phyloP scores from a whole-genome alignment of 2,888 invertebrate genomes.

The Callyntrura sp. region DNA sequence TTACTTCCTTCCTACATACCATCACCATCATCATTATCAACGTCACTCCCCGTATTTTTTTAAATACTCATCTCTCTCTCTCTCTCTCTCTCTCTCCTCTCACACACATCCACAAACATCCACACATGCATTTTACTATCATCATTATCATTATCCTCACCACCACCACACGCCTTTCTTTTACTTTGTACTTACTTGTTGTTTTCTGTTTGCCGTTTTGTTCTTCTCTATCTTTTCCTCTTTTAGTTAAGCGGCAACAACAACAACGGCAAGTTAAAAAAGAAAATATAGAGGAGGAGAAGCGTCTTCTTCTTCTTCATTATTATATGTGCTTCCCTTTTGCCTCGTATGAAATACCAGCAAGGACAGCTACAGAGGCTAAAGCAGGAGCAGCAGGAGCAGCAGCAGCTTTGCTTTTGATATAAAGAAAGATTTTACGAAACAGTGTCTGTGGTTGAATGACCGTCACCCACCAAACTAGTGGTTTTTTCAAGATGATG shows the following conservation, averaged over 20 bases:
- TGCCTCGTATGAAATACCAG: not conserved
- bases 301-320: not conserved
- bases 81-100: no score
- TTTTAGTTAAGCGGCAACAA: not conserved
- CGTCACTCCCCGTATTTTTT: not conserved
- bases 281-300: not conserved
- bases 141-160: not conserved
- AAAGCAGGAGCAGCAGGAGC: conserved; percentile 29
- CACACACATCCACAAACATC: not conserved
- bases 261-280: conserved; percentile 21
- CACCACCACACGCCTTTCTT: not conserved
- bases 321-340: not conserved
- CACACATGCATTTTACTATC: not conserved
- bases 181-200: no score
- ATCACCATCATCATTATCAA: not conserved
- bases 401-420: conserved; percentile 61
- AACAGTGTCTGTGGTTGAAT: conserved; percentile 83
- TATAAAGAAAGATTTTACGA: conserved; percentile 68
- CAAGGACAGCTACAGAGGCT: not conserved
- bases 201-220: not conserved
- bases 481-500: conserved; percentile 63
- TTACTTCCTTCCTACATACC: conserved; percentile 38
- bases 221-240: not conserved
- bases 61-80: not conserved
- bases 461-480: conserved; percentile 82